These are phyloP conservation scores for Ciconia maguari DNA, from an alignment of 2,113 vertebrate species.

Conservation along the genomic window DNA sequence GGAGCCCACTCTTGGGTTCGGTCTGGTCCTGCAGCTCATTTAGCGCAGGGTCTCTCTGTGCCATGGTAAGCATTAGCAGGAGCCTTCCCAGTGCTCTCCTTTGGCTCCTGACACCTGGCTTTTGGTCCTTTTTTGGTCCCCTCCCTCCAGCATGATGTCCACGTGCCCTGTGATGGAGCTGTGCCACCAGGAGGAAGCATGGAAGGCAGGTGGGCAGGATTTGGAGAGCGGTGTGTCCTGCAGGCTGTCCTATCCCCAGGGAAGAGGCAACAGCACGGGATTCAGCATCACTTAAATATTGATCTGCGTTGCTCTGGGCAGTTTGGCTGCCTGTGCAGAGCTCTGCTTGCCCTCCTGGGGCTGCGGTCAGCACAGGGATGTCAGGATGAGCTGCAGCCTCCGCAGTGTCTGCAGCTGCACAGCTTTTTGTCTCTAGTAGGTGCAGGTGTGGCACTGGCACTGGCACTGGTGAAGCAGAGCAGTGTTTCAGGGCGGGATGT, in stretches of 20 bases:
- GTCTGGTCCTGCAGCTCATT: neutral
- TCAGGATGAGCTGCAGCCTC: neutral
- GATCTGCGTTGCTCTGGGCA: fast-evolving
- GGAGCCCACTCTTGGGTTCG: fast-evolving
- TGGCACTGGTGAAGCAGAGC: neutral
- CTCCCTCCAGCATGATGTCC: neutral
- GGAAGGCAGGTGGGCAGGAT: neutral
- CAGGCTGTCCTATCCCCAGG: neutral
- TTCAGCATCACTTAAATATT: neutral
- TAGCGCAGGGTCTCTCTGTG: neutral
- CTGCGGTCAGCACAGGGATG: neutral
- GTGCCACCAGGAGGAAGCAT: neutral
- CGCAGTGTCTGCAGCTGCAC: neutral
- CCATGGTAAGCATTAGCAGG: neutral
- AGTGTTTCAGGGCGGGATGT: fast-evolving
- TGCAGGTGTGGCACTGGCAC: neutral
- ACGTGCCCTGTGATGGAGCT: fast-evolving
- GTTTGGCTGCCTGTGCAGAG: neutral
- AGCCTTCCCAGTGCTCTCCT: neutral
- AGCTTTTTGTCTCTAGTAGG: neutral
- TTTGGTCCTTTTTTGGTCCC: neutral
- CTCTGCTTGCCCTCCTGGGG: neutral
- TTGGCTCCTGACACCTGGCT: neutral
- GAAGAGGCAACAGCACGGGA: neutral
- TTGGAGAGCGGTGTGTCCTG: neutral